phyloP scores from a whole-genome alignment of 2,113 vertebrate genomes.

The Carlito syrichta region DNA sequence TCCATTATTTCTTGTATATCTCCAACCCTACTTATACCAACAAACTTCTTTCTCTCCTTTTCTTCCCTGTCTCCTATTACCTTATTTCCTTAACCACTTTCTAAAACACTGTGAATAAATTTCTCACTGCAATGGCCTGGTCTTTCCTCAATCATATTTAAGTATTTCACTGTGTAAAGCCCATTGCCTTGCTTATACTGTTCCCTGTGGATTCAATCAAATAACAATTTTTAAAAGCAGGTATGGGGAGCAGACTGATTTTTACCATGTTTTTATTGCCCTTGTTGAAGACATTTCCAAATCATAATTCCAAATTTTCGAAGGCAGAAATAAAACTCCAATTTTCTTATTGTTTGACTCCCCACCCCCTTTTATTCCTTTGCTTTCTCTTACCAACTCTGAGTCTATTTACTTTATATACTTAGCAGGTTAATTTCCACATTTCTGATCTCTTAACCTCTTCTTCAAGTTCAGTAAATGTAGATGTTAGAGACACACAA shows the following conservation, averaged over 20 bases:
- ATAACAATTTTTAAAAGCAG: conserved; percentile 71
- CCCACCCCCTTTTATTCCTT: too few relatives aligned
- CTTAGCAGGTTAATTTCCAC: conserved; percentile 59
- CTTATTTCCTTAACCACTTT: background rate
- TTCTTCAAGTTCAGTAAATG: conserved; percentile 30
- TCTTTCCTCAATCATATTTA: background rate
- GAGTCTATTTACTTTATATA: conserved; percentile 5
- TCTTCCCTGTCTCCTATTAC: too few relatives aligned
- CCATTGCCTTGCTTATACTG: conserved; percentile 43
- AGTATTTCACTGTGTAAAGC: conserved; percentile 63
- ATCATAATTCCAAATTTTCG: background rate
- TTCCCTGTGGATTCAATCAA: conserved; percentile 75
- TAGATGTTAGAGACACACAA: background rate
- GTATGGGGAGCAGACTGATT: background rate
- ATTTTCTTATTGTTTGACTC: conserved; percentile 6
- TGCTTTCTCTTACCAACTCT: background rate
- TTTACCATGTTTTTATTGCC: conserved; percentile 52
- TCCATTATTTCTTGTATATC: background rate
- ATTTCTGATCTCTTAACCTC: conserved; percentile 22
- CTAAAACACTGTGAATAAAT: conserved; percentile 67
- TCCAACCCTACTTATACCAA: background rate
- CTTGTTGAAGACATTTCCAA: conserved; percentile 54
- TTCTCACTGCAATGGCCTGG: background rate
- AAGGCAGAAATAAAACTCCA: background rate
- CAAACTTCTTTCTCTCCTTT: background rate